Percentiles rank a stretch among this genome's conserved stretches.
phyloP scores from a whole-genome alignment of 2,888 invertebrate genomes.

The Epirrita christyi region DNA sequence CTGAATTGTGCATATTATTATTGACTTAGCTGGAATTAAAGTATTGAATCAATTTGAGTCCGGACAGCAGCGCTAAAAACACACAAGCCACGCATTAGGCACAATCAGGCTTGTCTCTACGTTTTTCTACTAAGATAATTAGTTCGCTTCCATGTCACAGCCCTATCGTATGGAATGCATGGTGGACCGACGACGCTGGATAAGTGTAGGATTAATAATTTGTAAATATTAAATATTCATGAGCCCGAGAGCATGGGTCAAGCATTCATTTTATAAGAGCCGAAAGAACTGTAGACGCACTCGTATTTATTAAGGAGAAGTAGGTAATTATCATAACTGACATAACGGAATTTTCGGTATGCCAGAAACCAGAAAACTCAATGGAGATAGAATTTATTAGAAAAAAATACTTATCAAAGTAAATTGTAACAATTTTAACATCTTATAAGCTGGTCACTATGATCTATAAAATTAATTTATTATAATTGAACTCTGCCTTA shows the following conservation, averaged over 20 bases:
- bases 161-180: slow-evolving; percentile 65
- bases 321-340: slow-evolving; percentile 78
- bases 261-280: slow-evolving; percentile 74
- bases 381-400: slow-evolving; percentile 37
- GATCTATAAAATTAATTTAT: slow-evolving; percentile 61
- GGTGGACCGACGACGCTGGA: slow-evolving; percentile 52
- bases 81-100: background rate
- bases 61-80: too few species aligned
- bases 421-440: slow-evolving; percentile 56
- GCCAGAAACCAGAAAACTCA: slow-evolving; percentile 32
- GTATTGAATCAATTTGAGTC: too few species aligned
- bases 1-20: too few species aligned
- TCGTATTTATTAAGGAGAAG: slow-evolving; percentile 78
- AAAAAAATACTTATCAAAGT: slow-evolving; percentile 50
- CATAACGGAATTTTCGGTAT: slow-evolving; percentile 37
- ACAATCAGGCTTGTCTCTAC: background rate
- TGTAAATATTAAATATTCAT: slow-evolving; percentile 84
- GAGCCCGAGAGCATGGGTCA: slow-evolving; percentile 76
- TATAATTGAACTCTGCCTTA: slow-evolving; percentile 48
- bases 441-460: slow-evolving; percentile 55
- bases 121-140: background rate
- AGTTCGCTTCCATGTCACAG: background rate
- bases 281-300: slow-evolving; percentile 66
- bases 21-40: too few species aligned
- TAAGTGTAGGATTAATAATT: slow-evolving; percentile 83